Evolutionary conservation across 2,888 invertebrate genomes (phyloP).

Genomic region (Oligia latruncula): DNA sequence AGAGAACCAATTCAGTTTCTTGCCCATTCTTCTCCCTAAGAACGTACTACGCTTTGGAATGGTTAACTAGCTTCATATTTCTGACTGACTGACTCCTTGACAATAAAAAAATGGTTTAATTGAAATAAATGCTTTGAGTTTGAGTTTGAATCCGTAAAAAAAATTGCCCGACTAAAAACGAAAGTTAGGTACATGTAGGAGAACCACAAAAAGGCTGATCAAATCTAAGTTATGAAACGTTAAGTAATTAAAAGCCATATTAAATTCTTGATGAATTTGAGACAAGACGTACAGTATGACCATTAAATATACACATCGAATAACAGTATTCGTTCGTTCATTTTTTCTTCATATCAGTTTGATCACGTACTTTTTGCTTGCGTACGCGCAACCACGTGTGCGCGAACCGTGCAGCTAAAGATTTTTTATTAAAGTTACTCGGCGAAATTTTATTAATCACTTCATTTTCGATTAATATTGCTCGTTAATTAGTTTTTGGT

Average conservation of each 20-base stretch:
- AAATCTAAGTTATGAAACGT: neutral
- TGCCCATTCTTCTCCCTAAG: no score
- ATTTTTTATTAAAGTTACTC: slow-evolving; percentile 68
- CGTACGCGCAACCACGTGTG: slow-evolving; percentile 63
- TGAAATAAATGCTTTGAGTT: neutral
- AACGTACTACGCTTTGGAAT: no score
- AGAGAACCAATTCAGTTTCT: no score
- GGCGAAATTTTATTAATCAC: slow-evolving; percentile 80
- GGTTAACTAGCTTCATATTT: no score
- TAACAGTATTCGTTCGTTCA: slow-evolving; percentile 46
- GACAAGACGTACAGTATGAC: slow-evolving; percentile 37
- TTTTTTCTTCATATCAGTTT: slow-evolving; percentile 68
- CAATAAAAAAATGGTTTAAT: no score
- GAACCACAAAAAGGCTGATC: neutral
- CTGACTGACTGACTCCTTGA: no score
- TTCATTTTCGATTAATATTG: slow-evolving; percentile 77
- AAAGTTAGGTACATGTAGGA: neutral
- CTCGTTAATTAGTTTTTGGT: slow-evolving; percentile 67
- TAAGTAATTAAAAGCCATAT: slow-evolving; percentile 7
- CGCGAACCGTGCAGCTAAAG: slow-evolving; percentile 64
- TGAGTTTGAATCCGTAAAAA: neutral
- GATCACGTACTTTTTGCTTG: slow-evolving; percentile 68
- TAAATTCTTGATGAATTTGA: slow-evolving; percentile 31
- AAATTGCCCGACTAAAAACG: neutral
- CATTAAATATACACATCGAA: slow-evolving; percentile 41